Conservation (phyloP, 2,888 invertebrate genomes). For the Drosophila longiperda region DNA sequence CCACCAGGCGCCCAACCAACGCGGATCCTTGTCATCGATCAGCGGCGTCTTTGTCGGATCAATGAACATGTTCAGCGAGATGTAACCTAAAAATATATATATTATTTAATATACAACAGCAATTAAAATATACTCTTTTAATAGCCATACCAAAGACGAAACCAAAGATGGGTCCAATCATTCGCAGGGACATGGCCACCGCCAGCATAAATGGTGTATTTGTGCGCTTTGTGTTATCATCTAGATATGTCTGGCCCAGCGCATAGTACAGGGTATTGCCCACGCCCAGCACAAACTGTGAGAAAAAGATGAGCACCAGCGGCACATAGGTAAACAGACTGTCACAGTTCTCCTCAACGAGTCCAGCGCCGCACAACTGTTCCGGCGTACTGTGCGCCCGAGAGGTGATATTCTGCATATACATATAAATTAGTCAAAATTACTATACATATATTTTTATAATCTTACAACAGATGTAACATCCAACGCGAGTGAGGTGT, state of each 20-base stretch:
- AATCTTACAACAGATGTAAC: slow-evolving; percentile 74
- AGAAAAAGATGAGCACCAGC: slow-evolving; percentile 87
- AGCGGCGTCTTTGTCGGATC: slow-evolving; percentile 87
- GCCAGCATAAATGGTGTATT: slow-evolving; percentile 87
- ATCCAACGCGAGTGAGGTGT: slow-evolving; percentile 35
- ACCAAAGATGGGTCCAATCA: slow-evolving; percentile 87
- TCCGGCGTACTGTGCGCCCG: slow-evolving; percentile 58
- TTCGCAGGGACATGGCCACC: slow-evolving; percentile 83
- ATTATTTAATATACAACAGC: background rate
- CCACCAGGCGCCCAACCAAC: slow-evolving; percentile 92
- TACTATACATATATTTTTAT: background rate
- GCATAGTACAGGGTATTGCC: slow-evolving; percentile 89
- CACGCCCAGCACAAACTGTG: slow-evolving; percentile 89
- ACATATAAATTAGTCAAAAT: background rate
- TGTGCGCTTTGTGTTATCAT: slow-evolving; percentile 89
- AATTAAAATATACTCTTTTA: background rate
- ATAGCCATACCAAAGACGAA: slow-evolving; percentile 86
- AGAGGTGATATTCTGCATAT: slow-evolving; percentile 62
- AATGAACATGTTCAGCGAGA: slow-evolving; percentile 87
- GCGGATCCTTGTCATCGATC: slow-evolving; percentile 87
- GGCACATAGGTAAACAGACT: slow-evolving; percentile 86
- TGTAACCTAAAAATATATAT: slow-evolving; percentile 67
- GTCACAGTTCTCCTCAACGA: slow-evolving; percentile 85
- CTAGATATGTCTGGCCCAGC: slow-evolving; percentile 89
- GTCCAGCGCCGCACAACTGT: slow-evolving; percentile 74